phyloP scores from a whole-genome alignment of 2,888 invertebrate genomes.

The Caenorhabditis sp. region DNA sequence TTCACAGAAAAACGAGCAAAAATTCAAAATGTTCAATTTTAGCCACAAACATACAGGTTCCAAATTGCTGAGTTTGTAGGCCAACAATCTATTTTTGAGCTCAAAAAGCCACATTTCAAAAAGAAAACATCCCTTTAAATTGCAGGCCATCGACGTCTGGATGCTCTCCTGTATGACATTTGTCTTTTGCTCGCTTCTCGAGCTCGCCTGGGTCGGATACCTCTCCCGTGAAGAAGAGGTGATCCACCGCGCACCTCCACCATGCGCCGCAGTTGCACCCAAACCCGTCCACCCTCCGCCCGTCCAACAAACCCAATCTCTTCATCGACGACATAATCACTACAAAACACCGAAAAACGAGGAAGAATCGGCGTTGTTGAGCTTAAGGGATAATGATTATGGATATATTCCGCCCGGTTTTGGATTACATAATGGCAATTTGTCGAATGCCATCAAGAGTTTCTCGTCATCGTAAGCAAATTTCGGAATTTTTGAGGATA shows the following conservation, averaged over 20 bases:
- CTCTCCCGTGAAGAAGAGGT: conserved; percentile 60
- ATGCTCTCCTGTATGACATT: conserved; percentile 71
- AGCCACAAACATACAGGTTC: too few relatives aligned
- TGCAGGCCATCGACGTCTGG: conserved; percentile 68
- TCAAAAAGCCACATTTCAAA: too few relatives aligned
- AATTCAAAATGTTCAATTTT: background rate
- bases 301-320: conserved; percentile 13
- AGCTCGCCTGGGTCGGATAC: conserved; percentile 69
- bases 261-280: conserved; percentile 21
- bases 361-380: conserved; percentile 52
- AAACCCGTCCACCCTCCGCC: conserved; percentile 33
- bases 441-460: conserved; percentile 35
- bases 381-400: conserved; percentile 67
- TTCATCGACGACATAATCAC: background rate
- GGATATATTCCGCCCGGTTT: conserved; percentile 70
- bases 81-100: too few relatives aligned
- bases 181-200: conserved; percentile 69
- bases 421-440: conserved; percentile 36
- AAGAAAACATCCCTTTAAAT: too few relatives aligned
- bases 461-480: conserved; percentile 25
- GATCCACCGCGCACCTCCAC: background rate
- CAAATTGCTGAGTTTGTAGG: too few relatives aligned
- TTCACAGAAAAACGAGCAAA: background rate
- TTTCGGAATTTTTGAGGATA: too few relatives aligned
- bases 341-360: conserved; percentile 37